Base-by-base conservation (phyloP, 2,888 invertebrate genomes). In the Plutella xylostella region DNA sequence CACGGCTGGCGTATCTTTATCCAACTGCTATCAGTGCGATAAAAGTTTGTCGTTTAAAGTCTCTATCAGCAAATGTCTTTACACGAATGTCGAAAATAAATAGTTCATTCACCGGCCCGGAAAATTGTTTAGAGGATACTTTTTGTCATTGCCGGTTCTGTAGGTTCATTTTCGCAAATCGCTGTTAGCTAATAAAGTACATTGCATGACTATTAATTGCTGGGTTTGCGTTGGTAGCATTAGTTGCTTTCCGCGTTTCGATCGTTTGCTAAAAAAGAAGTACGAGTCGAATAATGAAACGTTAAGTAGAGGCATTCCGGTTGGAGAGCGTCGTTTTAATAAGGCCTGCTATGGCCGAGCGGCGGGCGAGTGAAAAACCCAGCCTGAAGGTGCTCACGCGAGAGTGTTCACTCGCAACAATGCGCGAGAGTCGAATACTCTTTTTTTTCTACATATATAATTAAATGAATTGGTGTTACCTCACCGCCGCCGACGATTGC, bases 381-480 rank as follows among this genome's bases (percentile, higher is more conserved):
- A 61, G 59, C 58, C 61, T 61, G 62, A 57, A 57, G 56, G 55
- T 52, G 58, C 58, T 59, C 61, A 63, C 60, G 55, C 55, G 51
- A 61, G 58, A 58, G 55, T 62, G 61, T 58, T 66, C 60, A 65
- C 64, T 65, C 63, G 66, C 66, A 68, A 76, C 68, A 71, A 72
- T 69, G 66, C 63, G 61, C 69, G 66, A 65, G 62, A 65, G 65
- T 68, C 55, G 63, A 69, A 71, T 70, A 63, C 61, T 60, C 55
- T 68, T 65, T 58, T 73, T 65, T 70, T 68, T 65, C 61, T 60
- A 62, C 61, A 63, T 64, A 63, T 69, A 72, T 74, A 77, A 78
- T 80, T 79, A 79, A 78, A 78, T 72, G 68, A 77, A 75, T 77
- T 67, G 69, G 66, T 72, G 77, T 83, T 82, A 83, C 82, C 80